Percentiles rank a stretch among this genome's conserved stretches.
Conservation (phyloP, 1,140 invertebrate genomes). For the Orius insidiosus region DNA sequence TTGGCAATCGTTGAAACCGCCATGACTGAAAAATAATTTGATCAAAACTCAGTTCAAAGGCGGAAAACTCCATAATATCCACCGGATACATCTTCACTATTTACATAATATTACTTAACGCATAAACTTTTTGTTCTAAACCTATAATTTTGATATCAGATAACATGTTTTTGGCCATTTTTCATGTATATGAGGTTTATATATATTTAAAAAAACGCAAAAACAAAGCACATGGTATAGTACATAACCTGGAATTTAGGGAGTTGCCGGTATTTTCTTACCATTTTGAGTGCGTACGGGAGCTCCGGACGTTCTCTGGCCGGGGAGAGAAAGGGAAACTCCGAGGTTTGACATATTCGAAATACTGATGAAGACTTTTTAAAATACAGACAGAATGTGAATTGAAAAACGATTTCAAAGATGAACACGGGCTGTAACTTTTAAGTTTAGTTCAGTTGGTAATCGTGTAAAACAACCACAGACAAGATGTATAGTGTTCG, state of each 20-base stretch:
- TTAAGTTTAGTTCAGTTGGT: too few relatives aligned
- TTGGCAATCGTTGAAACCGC: constrained; percentile 90
- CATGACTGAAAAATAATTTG: constrained; percentile 61
- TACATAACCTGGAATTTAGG: not conserved
- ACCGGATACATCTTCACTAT: constrained; percentile 8
- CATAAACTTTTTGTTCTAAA: constrained; percentile 11
- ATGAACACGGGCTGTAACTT: too few relatives aligned
- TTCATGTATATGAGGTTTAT: too few relatives aligned
- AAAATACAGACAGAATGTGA: too few relatives aligned
- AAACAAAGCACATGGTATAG: not conserved
- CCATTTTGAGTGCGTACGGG: constrained; percentile 92
- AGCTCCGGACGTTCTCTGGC: constrained; percentile 71
- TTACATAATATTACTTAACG: constrained; percentile 11
- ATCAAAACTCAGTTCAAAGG: constrained; percentile 10
- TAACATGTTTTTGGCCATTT: too few relatives aligned
- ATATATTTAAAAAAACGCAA: too few relatives aligned
- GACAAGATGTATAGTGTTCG: too few relatives aligned
- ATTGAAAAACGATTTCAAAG: too few relatives aligned
- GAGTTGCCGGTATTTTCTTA: constrained; percentile 28
- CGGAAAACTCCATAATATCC: constrained; percentile 13
- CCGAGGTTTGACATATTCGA: constrained; percentile 39
- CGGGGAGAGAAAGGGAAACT: constrained; percentile 58
- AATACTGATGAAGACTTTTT: not conserved
- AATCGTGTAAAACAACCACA: too few relatives aligned
- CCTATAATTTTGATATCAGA: too few relatives aligned